Conservation (phyloP, 2,113 vertebrate genomes). For the Stictonetta naevosa region DNA sequence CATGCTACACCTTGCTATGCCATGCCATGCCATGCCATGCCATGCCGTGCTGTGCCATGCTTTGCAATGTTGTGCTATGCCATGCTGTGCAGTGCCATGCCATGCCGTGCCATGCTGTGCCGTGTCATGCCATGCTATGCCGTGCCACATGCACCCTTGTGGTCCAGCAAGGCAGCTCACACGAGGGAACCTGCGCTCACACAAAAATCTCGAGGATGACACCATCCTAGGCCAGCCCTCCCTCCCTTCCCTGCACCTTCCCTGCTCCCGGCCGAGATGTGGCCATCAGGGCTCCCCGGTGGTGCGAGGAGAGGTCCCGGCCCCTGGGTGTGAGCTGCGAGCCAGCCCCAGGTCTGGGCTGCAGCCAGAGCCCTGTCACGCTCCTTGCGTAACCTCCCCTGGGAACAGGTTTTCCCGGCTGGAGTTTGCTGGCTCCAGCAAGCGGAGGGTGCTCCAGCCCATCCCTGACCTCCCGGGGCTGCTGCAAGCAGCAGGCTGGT, state of each 20-base stretch:
- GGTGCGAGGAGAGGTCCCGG: neutral
- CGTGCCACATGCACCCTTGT: neutral
- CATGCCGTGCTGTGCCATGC: neutral
- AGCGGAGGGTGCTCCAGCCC: neutral
- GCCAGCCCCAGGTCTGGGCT: neutral
- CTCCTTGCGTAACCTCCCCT: neutral
- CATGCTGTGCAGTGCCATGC: neutral
- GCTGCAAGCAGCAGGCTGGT: neutral
- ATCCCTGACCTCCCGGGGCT: neutral
- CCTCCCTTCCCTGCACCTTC: neutral
- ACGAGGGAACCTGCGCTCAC: neutral
- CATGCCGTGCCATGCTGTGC: neutral
- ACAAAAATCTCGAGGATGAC: neutral
- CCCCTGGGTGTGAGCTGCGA: neutral
- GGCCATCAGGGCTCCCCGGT: neutral
- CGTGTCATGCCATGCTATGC: neutral
- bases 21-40: neutral
- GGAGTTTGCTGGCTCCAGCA: neutral
- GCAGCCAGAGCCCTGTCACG: neutral
- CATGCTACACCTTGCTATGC: neutral
- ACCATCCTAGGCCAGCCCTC: neutral
- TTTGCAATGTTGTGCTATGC: neutral
- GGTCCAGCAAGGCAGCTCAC: neutral
- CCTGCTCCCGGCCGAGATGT: neutral
- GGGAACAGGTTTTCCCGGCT: slow-evolving; percentile 48